Evolutionary conservation across 2,888 invertebrate species (phyloP).

Genomic region (Catocala fraxini): DNA sequence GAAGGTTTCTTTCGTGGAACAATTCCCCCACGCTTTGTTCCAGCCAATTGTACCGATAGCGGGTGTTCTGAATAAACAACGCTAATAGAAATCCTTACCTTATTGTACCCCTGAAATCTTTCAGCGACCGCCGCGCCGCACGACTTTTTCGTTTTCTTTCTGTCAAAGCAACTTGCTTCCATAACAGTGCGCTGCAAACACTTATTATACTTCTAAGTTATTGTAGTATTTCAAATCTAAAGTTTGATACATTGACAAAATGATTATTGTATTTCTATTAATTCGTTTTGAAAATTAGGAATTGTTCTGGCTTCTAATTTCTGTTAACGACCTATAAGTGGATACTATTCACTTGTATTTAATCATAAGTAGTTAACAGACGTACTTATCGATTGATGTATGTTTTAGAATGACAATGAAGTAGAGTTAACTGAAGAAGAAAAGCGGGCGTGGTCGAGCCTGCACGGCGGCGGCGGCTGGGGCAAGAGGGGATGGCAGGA

Average conservation of each 20-base stretch:
- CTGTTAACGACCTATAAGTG: too few relatives aligned
- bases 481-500: conserved; percentile 88
- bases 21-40: conserved; percentile 39
- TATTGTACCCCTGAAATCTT: conserved; percentile 36
- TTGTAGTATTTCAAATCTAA: too few relatives aligned
- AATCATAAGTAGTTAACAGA: too few relatives aligned
- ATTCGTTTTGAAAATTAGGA: too few relatives aligned
- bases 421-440: conserved; percentile 85
- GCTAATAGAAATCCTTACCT: conserved; percentile 42
- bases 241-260: too few relatives aligned
- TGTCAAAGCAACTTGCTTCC: conserved; percentile 23
- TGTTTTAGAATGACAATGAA: conserved; percentile 75
- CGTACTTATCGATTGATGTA: not conserved
- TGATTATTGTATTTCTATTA: too few relatives aligned
- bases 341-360: too few relatives aligned
- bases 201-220: not conserved
- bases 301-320: too few relatives aligned
- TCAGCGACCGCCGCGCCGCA: conserved; percentile 18
- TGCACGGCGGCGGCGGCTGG: conserved; percentile 88
- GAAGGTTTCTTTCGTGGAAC: conserved; percentile 29
- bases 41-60: conserved; percentile 41
- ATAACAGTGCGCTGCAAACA: conserved; percentile 11
- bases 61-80: conserved; percentile 39
- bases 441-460: conserved; percentile 88
- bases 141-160: conserved; percentile 14